A percentile compares a stretch with the other conserved stretches of the same genome.
phyloP scores from a whole-genome alignment of 2,888 invertebrate genomes.

The Melanchra persicariae region DNA sequence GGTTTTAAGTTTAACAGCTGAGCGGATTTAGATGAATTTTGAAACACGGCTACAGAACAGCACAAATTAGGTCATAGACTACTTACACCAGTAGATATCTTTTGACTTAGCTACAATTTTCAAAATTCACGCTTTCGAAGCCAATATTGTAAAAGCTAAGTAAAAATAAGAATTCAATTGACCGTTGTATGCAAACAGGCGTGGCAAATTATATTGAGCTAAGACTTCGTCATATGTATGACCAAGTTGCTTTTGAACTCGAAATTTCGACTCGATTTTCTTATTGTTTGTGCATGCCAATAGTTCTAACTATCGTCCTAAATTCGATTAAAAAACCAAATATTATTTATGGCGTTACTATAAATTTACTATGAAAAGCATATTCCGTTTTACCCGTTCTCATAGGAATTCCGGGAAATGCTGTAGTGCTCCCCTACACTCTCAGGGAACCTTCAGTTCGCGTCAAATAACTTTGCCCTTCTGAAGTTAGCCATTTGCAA shows the following conservation, averaged over 20 bases:
- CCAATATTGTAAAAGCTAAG: background rate
- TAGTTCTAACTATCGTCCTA: background rate
- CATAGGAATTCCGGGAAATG: too few relatives aligned
- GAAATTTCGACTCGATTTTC: background rate
- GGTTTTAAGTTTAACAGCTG: background rate
- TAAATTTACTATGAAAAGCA: background rate
- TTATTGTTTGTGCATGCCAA: background rate
- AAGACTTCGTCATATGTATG: slow-evolving; percentile 13
- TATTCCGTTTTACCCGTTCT: too few relatives aligned
- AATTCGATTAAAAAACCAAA: background rate
- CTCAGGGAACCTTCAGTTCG: too few relatives aligned
- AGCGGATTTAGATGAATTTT: background rate
- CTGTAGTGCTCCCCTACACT: too few relatives aligned
- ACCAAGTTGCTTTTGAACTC: slow-evolving; percentile 1
- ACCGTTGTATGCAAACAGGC: slow-evolving; percentile 5
- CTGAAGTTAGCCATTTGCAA: too few relatives aligned
- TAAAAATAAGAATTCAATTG: background rate
- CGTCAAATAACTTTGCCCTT: too few relatives aligned
- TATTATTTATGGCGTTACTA: background rate
- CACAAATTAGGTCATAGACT: background rate
- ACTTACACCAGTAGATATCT: too few relatives aligned
- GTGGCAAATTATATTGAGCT: slow-evolving; percentile 21
- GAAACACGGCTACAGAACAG: background rate
- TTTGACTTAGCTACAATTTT: background rate
- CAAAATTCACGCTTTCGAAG: background rate